Evolutionary conservation across 2,888 invertebrate species (phyloP), one percentile per base, ranked within the genome.

Genomic region (Zygogramma bicolorata): DNA sequence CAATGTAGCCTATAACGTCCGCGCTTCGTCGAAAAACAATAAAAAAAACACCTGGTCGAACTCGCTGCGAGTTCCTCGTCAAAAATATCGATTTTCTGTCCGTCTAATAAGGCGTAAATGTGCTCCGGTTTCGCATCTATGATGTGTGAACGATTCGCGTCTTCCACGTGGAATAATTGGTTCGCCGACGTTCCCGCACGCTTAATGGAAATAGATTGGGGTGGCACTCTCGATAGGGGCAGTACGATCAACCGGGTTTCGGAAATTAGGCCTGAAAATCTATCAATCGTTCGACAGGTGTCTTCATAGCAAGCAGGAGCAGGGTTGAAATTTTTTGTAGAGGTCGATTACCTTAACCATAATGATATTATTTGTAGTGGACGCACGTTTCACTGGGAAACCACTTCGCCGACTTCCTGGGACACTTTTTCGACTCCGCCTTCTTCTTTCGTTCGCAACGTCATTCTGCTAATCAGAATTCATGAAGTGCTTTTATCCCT

Each of bases 71-170:
- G 6, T 29, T 59, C 61, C 31, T 18, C 25, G 22, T 46, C 46
- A 46, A 71, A 77, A 77, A 78, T 77, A 79, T 79, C 70, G 79
- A 79, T 79, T 74, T 70, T 66, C 66, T 75, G 76, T 75, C 75
- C 69, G 63, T 58, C 70, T 78, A 79, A 79, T 78, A 78, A 79
- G 74, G 75, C 73, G 78, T 78, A 71, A 78, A 71, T 67, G 42
- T 62, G 60, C 62, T 66, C 71, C 67, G 18, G 66, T 63, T 49
- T 67, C 66, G 53, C 65, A 62, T 67, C 49, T 22, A 59, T 42
- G 59, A 40, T 71, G 58, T 70, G 38, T 71, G 71, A 62, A 40
- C 71, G 71, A 71, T 67, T 71, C 46, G 53, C 61, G 58, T 62
- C 67, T 67, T 71, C 67, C 71, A 71, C 57, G 71, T 71, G 71